These are phyloP conservation scores for Acrocephalus kingi DNA, from an alignment of 2,113 vertebrate genomes.

Conservation along the genomic window DNA sequence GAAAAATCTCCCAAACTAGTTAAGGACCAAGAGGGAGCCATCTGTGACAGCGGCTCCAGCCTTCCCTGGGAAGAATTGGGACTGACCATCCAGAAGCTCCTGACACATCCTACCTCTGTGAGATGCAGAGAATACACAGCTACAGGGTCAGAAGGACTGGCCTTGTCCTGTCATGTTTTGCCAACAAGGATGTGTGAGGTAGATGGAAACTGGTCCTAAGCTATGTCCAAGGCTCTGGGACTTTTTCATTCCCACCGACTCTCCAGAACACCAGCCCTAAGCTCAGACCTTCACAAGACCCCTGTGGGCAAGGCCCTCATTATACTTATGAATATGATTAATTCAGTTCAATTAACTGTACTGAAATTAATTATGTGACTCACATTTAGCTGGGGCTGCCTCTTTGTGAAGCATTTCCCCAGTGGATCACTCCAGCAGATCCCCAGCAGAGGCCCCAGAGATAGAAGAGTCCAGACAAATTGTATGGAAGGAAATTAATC, in stretches of 20 bases:
- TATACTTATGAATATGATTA: constrained; percentile 33
- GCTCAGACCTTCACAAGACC: constrained; percentile 2
- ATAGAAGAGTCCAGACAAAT: background rate
- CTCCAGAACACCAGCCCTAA: background rate
- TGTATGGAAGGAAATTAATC: background rate
- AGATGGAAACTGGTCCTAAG: accelerated
- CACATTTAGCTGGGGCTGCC: background rate
- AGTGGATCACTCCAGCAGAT: background rate
- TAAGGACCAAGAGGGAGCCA: background rate
- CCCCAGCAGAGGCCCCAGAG: background rate
- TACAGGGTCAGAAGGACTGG: background rate
- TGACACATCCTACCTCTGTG: background rate
- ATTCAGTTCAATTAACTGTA: constrained; percentile 29
- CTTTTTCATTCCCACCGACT: background rate
- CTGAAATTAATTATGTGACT: constrained; percentile 7
- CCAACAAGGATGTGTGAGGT: accelerated
- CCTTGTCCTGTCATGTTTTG: background rate
- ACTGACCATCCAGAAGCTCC: background rate
- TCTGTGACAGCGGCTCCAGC: background rate
- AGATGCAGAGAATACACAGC: background rate
- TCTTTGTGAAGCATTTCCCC: background rate
- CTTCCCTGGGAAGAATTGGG: background rate
- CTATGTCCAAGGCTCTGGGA: background rate
- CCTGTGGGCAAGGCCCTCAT: background rate
- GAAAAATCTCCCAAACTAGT: background rate